Base-by-base conservation (phyloP, 1,140 invertebrate species). In the Pseudobourletiella spinata region DNA sequence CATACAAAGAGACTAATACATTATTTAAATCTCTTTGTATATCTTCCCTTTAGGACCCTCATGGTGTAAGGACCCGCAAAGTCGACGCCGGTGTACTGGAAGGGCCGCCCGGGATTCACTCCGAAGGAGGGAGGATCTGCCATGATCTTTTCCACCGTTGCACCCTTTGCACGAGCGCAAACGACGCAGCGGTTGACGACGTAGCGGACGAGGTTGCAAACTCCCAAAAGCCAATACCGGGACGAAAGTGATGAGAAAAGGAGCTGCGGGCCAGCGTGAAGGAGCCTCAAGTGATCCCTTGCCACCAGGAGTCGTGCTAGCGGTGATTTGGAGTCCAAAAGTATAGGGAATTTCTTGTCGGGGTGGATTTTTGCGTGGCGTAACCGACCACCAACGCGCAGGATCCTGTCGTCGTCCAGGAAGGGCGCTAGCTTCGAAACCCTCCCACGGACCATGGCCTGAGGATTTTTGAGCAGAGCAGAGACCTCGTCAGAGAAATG, bases 61-160 rank as follows among this genome's bases (percentile, higher is more conserved):
- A n/a, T n/a, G n/a, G n/a, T n/a, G n/a, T n/a, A n/a, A n/a, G 74
- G 72, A 25, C 72, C 73, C 25, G 69, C 66, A 61, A 65, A 75
- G 63, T 74, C 73, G 2, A 75, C 61, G 18, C 69, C 72, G 35
- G 57, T 48, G 4, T 68, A 59, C 14, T 55, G 59, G 62, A 76
- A 76, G 11, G 74, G 68, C 46, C 68, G 50, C 8, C 30, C 16
- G 22, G 65, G 60, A 44, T 44, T 66, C 1, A 76, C 63, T 50
- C 74, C 50, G 14, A 51, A 25, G 8, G 44, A 29, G 4, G 74
- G 75, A 8, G 76, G 61, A 28, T 74, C 39, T 2, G 60, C 74
- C 74, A 76, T 76, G 8, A 72, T 57, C n/a, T 66, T 59, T 1
- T 63, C 61, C 1, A 54, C 32, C n/a, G 32, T 39, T 11, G 32